Conservation (phyloP, 2,797 vertebrate species). For the Hozukius guyotensis region DNA sequence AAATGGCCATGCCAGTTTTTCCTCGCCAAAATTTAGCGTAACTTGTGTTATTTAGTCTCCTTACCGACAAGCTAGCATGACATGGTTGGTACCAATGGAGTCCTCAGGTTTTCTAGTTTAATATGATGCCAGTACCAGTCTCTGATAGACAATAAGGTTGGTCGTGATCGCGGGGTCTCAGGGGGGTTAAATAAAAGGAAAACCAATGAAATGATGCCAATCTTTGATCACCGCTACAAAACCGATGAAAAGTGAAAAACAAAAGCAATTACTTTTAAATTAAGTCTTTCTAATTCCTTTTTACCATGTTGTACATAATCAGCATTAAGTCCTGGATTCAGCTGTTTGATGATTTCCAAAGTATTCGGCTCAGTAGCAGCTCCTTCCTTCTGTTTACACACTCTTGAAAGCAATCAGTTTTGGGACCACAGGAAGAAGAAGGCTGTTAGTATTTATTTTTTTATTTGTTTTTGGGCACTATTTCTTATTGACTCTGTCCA, state of each 20-base stretch:
- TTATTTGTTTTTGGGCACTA: no score
- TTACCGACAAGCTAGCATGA: no score
- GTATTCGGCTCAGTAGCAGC: neutral
- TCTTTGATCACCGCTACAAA: neutral
- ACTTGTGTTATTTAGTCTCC: no score
- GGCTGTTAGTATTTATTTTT: neutral
- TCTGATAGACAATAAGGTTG: no score
- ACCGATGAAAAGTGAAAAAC: neutral
- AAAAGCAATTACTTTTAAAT: neutral
- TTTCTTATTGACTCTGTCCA: neutral
- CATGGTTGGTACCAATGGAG: no score
- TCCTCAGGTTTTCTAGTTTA: no score
- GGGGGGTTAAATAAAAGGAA: neutral
- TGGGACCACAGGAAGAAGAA: neutral
- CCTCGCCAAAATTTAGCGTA: no score
- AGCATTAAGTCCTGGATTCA: neutral
- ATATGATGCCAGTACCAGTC: no score
- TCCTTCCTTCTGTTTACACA: neutral
- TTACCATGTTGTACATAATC: neutral
- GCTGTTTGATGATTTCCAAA: neutral
- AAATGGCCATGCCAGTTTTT: no score
- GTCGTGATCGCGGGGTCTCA: no score
- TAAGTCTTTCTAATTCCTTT: neutral
- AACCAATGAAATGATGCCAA: neutral
- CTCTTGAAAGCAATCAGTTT: neutral